These are phyloP conservation scores for Mohoua ochrocephala DNA, from an alignment of 2,113 vertebrate genomes.

Conservation along the genomic window DNA sequence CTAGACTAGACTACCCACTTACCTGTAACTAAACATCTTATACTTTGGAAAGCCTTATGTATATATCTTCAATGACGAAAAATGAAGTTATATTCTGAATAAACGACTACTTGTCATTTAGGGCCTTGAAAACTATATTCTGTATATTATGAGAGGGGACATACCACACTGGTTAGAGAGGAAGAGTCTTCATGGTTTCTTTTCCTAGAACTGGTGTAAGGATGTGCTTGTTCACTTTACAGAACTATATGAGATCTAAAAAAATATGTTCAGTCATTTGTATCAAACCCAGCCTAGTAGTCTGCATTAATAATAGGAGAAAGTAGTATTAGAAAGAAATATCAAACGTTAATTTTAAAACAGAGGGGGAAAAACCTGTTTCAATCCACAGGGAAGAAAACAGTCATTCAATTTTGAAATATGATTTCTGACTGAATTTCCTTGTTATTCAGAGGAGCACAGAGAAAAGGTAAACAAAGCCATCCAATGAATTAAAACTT, in stretches of 20 bases:
- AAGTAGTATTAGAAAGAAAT: neutral
- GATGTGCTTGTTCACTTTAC: neutral
- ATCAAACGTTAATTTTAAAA: neutral
- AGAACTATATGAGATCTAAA: neutral
- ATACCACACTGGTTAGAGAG: neutral
- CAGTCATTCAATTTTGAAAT: neutral
- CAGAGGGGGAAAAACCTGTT: rapidly evolving
- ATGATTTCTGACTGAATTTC: neutral
- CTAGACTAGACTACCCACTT: neutral
- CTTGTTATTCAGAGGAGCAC: neutral
- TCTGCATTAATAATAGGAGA: neutral
- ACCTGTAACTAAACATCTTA: neutral
- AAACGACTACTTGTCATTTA: neutral
- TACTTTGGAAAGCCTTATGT: neutral
- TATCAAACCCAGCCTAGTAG: neutral
- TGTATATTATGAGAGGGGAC: neutral
- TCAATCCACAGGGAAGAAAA: neutral
- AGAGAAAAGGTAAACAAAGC: neutral
- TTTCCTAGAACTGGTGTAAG: neutral
- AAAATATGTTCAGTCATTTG: neutral
- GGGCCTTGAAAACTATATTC: neutral
- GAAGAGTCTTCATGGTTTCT: neutral
- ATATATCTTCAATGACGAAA: neutral
- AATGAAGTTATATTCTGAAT: neutral
- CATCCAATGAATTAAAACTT: neutral